A percentile compares a stretch with the other conserved stretches of the same genome.
Evolutionary conservation across 2,113 vertebrate genomes (phyloP).

Genomic region (Sander lucioperca): DNA sequence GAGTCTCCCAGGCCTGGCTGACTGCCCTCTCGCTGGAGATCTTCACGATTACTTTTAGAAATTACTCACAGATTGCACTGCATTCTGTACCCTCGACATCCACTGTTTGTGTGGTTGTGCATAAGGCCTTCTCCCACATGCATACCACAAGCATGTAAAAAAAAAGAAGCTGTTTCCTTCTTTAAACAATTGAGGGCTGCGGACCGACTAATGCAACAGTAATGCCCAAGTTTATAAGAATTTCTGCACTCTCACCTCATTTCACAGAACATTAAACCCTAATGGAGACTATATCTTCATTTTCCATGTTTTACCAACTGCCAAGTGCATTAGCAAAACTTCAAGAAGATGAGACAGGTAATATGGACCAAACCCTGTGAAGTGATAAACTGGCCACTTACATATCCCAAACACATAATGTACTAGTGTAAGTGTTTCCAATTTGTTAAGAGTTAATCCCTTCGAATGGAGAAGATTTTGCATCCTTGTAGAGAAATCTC

Average conservation of each 20-base stretch:
- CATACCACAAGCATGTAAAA: constrained; percentile 25
- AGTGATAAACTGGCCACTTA: constrained; percentile 41
- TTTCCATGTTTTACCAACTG: constrained; percentile 20
- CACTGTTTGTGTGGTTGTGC: constrained; percentile 33
- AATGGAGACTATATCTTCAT: constrained; percentile 34
- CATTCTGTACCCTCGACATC: constrained; percentile 36
- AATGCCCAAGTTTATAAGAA: constrained; percentile 45
- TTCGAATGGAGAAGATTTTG: neutral
- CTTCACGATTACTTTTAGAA: constrained; percentile 76
- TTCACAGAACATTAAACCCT: constrained; percentile 14
- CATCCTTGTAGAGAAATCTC: constrained; percentile 4
- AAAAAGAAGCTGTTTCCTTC: constrained; percentile 51
- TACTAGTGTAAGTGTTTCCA: constrained; percentile 48
- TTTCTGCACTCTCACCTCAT: constrained; percentile 38
- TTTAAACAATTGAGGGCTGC: constrained; percentile 49
- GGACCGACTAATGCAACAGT: constrained; percentile 60
- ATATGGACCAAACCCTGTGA: neutral
- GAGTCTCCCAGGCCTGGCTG: constrained; percentile 62
- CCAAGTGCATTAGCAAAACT: constrained; percentile 1
- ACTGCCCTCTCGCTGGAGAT: constrained; percentile 66
- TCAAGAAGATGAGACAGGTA: neutral
- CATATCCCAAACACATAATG: constrained; percentile 47
- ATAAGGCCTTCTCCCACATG: constrained; percentile 26
- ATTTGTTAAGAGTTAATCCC: constrained; percentile 48
- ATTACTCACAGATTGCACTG: constrained; percentile 83